Percentiles rank a stretch among this genome's conserved stretches.
phyloP scores from a whole-genome alignment of 2,797 vertebrate species.

The Capromys pilorides region DNA sequence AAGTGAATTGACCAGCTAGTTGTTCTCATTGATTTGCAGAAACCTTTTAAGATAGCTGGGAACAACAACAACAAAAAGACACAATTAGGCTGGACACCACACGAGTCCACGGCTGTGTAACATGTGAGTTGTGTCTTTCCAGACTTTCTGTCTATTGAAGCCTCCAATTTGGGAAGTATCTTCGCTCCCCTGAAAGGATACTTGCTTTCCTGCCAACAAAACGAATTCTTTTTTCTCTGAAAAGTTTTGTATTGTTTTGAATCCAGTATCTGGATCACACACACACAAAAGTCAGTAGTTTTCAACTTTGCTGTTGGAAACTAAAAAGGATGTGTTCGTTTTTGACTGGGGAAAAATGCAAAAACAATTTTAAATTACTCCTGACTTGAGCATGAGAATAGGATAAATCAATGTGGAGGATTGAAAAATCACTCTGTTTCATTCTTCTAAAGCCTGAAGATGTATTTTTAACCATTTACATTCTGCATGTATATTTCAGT shows the following conservation, averaged over 20 bases:
- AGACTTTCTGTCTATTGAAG: neutral
- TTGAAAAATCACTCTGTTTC: neutral
- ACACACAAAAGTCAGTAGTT: neutral
- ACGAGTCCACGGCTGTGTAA: neutral
- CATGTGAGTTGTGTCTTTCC: neutral
- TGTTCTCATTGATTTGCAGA: constrained; percentile 57
- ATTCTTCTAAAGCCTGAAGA: neutral
- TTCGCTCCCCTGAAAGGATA: neutral
- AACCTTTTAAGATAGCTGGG: constrained; percentile 55
- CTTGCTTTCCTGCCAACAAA: constrained; percentile 27
- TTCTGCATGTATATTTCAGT: constrained; percentile 18
- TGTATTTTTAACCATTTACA: constrained; percentile 32
- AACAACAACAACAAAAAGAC: neutral
- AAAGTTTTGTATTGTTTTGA: neutral
- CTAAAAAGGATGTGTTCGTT: constrained; percentile 18
- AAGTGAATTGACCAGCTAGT: constrained; percentile 61
- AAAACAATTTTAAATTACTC: constrained; percentile 39
- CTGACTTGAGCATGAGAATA: neutral
- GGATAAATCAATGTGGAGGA: neutral
- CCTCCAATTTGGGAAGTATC: constrained; percentile 1
- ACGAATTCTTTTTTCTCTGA: constrained; percentile 47
- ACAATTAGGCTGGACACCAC: constrained; percentile 6
- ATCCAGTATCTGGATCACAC: neutral
- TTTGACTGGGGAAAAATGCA: constrained; percentile 21
- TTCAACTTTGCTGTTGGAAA: constrained; percentile 32